phyloP scores from a whole-genome alignment of 2,797 vertebrate genomes.

The Enteromius mattozi region DNA sequence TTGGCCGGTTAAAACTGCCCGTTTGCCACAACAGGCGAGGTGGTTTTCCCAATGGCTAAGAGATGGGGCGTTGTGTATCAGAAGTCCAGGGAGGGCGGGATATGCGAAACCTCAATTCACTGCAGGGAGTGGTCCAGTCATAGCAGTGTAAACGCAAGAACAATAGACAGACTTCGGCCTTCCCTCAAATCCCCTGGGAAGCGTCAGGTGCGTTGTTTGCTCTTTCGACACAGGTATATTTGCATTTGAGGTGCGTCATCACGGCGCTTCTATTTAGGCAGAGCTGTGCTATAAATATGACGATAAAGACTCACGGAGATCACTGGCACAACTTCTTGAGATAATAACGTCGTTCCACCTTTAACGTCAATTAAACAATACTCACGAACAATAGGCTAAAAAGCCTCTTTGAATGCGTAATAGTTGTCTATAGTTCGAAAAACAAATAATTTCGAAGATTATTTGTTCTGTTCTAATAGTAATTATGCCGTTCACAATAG shows the following conservation, averaged over 20 bases:
- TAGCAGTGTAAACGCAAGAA: not conserved
- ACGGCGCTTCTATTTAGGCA: slow-evolving; percentile 12
- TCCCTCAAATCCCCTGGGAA: slow-evolving; percentile 20
- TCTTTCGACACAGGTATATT: slow-evolving; percentile 31
- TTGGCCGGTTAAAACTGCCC: not conserved
- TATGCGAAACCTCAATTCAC: slow-evolving; percentile 39
- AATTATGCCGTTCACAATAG: not conserved
- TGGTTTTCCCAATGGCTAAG: slow-evolving; percentile 25
- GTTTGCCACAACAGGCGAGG: slow-evolving; percentile 34
- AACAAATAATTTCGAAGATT: not conserved
- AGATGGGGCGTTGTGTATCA: slow-evolving; percentile 23
- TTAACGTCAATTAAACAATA: not conserved
- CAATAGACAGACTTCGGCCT: slow-evolving; percentile 12
- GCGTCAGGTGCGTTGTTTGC: slow-evolving; percentile 33
- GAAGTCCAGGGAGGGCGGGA: slow-evolving; percentile 37
- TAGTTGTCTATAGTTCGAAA: not conserved
- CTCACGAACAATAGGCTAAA: not conserved
- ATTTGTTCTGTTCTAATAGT: not conserved
- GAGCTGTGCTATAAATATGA: slow-evolving; percentile 18
- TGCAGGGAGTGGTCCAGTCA: slow-evolving; percentile 40
- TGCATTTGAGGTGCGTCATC: slow-evolving; percentile 26
- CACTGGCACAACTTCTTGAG: not conserved
- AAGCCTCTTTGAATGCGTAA: not conserved
- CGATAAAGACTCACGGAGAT: not conserved
- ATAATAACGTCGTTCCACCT: not conserved